Conservation (phyloP, 1,140 invertebrate genomes). For the Tetraneura akinire region DNA sequence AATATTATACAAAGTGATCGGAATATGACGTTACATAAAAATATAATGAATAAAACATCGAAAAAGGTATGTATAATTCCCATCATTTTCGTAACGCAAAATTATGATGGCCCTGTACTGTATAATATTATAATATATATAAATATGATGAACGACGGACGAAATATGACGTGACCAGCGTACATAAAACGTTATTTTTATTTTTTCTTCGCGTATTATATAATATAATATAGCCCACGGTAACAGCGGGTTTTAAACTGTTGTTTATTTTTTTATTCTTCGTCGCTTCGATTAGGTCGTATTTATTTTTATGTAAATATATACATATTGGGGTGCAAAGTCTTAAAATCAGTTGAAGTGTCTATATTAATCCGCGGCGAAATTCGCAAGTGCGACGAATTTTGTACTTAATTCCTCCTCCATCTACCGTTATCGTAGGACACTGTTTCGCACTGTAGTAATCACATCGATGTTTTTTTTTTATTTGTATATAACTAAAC, state of each 20-base stretch:
- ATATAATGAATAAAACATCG: too few relatives aligned
- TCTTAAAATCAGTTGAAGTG: not conserved
- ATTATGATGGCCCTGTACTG: too few relatives aligned
- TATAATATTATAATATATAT: too few relatives aligned
- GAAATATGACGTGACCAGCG: slow-evolving; percentile 41
- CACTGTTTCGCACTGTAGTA: too few relatives aligned
- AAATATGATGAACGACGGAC: not conserved
- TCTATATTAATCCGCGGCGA: slow-evolving; percentile 15
- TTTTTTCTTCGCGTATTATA: not conserved
- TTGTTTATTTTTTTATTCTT: slow-evolving; percentile 33
- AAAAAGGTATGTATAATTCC: too few relatives aligned
- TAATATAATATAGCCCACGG: not conserved
- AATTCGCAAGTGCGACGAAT: not conserved
- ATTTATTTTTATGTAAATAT: not conserved
- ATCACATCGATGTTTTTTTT: not conserved
- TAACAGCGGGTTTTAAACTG: slow-evolving; percentile 31
- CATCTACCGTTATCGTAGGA: not conserved
- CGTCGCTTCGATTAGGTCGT: not conserved
- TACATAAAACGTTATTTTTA: slow-evolving; percentile 10
- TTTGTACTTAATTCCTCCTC: not conserved
- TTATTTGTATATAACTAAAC: not conserved
- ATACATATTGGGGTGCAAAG: too few relatives aligned
- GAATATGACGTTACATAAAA: too few relatives aligned
- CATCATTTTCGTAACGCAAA: too few relatives aligned
- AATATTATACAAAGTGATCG: too few relatives aligned